A percentile compares a stretch with the other conserved stretches of the same genome.
Evolutionary conservation across 2,888 invertebrate species (phyloP).

Genomic region (Spatulosminthurus flaviceps): DNA sequence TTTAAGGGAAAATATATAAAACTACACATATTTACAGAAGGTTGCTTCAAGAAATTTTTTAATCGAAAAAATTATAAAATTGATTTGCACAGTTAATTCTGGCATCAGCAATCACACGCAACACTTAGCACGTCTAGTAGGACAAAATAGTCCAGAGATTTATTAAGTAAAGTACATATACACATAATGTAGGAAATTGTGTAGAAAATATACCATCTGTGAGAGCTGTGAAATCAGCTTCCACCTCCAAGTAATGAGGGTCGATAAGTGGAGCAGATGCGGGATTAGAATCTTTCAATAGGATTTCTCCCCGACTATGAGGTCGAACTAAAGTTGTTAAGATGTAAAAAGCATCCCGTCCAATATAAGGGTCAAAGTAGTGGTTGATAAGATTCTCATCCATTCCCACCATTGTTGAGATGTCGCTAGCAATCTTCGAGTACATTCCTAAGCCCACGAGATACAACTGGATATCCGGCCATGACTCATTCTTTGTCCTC

Average conservation of each 20-base stretch:
- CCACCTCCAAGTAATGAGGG: conserved; percentile 45
- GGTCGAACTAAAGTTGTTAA: conserved; percentile 87
- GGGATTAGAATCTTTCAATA: conserved; percentile 67
- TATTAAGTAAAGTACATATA: neutral
- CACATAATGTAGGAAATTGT: too few relatives aligned
- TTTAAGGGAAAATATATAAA: too few relatives aligned
- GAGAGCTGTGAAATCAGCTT: conserved; percentile 35
- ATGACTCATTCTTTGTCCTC: conserved; percentile 45
- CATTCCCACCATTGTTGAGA: conserved; percentile 42
- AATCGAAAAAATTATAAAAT: too few relatives aligned
- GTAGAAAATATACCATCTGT: conserved; percentile 32
- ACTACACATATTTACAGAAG: too few relatives aligned
- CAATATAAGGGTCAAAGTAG: conserved; percentile 79
- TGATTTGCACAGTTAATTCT: too few relatives aligned
- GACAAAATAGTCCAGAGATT: too few relatives aligned
- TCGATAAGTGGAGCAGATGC: conserved; percentile 37
- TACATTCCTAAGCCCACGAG: conserved; percentile 48
- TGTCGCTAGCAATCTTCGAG: conserved; percentile 40
- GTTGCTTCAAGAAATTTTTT: too few relatives aligned
- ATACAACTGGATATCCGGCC: conserved; percentile 59
- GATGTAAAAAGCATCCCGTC: conserved; percentile 83
- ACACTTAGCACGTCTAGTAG: too few relatives aligned
- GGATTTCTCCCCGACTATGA: conserved; percentile 82
- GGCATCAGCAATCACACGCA: too few relatives aligned
- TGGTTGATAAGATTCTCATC: conserved; percentile 63